These are phyloP conservation scores for Pseudomyrmex sp. DNA, from an alignment of 1,140 invertebrate genomes.

Conservation along the genomic window DNA sequence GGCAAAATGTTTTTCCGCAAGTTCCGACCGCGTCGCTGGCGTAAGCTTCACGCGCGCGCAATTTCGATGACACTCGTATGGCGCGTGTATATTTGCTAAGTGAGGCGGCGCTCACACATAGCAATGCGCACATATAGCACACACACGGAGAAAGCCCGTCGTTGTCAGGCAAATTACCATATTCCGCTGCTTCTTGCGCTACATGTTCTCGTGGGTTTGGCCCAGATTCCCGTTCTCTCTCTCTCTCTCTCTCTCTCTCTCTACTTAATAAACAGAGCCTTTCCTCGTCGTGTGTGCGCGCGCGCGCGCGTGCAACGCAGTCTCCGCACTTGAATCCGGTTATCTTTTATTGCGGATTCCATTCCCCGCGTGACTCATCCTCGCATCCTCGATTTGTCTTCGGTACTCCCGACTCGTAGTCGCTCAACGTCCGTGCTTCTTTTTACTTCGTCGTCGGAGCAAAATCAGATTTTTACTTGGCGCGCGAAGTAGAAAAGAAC, in stretches of 20 bases:
- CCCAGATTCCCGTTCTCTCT: constrained; percentile 60
- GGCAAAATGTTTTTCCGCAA: constrained; percentile 37
- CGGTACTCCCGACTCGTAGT: constrained; percentile 1
- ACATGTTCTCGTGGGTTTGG: constrained; percentile 57
- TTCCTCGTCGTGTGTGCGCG: constrained; percentile 25
- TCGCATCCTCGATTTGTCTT: not conserved
- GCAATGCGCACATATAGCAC: no score
- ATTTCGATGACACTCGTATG: constrained; percentile 61
- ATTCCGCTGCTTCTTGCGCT: constrained; percentile 52
- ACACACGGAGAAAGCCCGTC: not conserved
- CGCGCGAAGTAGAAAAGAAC: not conserved
- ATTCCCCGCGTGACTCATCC: not conserved
- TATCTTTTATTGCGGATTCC: constrained; percentile 63
- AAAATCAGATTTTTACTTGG: constrained; percentile 48
- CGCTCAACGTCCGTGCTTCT: constrained; percentile 38
- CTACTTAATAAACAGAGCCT: constrained; percentile 68
- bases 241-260: not conserved
- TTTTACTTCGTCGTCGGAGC: constrained; percentile 22
- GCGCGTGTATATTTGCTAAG: constrained; percentile 47
- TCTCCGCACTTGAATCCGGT: constrained; percentile 58
- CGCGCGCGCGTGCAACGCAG: constrained; percentile 54
- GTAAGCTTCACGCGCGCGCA: constrained; percentile 55
- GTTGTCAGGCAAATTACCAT: constrained; percentile 68
- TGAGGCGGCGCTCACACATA: constrained; percentile 9
- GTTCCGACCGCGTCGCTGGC: constrained; percentile 27